These are phyloP conservation scores for Drosophila virilis DNA, from an alignment of 1,140 invertebrate genomes.

Conservation along the genomic window DNA sequence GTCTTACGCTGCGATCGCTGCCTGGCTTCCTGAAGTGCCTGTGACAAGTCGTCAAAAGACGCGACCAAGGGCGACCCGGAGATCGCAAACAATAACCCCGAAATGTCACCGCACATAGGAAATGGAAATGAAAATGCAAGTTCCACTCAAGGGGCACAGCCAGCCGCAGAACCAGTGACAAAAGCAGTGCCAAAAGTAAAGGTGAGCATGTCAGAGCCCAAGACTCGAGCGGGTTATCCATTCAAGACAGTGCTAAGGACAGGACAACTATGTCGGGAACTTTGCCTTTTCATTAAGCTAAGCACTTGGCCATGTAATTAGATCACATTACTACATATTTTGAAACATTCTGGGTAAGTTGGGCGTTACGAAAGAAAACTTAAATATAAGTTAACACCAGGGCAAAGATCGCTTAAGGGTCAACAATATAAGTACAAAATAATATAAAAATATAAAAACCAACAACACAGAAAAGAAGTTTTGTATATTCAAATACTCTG, in stretches of 20 bases:
- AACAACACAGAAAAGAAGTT: no score
- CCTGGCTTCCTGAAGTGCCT: conserved; percentile 60
- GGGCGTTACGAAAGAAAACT: no score
- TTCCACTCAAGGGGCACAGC: conserved; percentile 19
- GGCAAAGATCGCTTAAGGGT: no score
- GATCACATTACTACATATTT: background rate
- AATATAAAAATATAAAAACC: no score
- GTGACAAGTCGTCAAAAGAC: conserved; percentile 61
- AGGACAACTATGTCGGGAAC: conserved; percentile 15
- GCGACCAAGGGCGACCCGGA: conserved; percentile 26
- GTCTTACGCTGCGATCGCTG: conserved; percentile 38
- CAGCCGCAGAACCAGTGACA: background rate
- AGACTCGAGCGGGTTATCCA: conserved; percentile 45
- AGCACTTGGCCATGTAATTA: background rate
- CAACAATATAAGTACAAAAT: no score
- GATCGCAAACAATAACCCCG: conserved; percentile 57
- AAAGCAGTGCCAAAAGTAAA: conserved; percentile 1
- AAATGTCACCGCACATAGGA: conserved; percentile 60
- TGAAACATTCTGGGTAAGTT: no score
- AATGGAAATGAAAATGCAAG: conserved; percentile 28
- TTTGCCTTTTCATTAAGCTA: background rate
- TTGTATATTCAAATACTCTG: no score
- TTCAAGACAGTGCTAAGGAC: conserved; percentile 12
- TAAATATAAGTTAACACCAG: no score
- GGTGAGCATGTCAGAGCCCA: conserved; percentile 56